Base-by-base conservation (phyloP, 2,888 invertebrate genomes). In the Eristalis intricaria region DNA sequence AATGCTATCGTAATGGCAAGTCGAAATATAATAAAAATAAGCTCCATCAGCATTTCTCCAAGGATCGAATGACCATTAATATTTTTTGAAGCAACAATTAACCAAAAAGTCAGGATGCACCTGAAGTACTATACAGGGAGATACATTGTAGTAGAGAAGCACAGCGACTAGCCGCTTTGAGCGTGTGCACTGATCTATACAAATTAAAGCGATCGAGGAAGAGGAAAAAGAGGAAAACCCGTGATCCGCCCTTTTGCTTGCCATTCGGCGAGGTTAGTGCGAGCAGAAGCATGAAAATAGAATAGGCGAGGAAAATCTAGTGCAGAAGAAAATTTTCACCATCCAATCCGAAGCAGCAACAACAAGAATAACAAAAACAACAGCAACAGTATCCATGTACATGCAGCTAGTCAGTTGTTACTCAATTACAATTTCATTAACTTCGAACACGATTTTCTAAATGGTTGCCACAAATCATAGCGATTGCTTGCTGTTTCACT, bases 371-470 rank as follows among this genome's bases (percentile, higher is more conserved):
- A 19, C 29, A 15, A 29, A n/a, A n/a, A 50, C 19, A 50, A 50
- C 82, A 38, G 69, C 60, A 35, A 40, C 69, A 19, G 75, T 58
- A 50, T 38, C 65, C 73, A 70, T 43, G 79, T 61, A 43, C 80
- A 70, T 73, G 32, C 5, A 84, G 79, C 77, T 77, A 68, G 43
- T 75, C 75, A 84, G 87, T 92, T 90, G 91, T 91, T 92, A 92
- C 90, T 92, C 93, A 93, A 93, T 93, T 93, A 93, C 93, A 92
- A 92, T 93, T 93, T 93, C 93, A 93, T 93, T 93, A 93, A 93
- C 91, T 92, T 91, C 90, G 91, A 91, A 93, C 92, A 93, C 93
- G 92, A 93, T 91, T 93, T 93, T 91, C 91, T 90, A 90, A 92
- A 92, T 91, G 91, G 91, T 91, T 90, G 89, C 93, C 91, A 93